These are phyloP conservation scores for Coreius guichenoti DNA, from an alignment of 2,797 vertebrate genomes.

Conservation along the genomic window DNA sequence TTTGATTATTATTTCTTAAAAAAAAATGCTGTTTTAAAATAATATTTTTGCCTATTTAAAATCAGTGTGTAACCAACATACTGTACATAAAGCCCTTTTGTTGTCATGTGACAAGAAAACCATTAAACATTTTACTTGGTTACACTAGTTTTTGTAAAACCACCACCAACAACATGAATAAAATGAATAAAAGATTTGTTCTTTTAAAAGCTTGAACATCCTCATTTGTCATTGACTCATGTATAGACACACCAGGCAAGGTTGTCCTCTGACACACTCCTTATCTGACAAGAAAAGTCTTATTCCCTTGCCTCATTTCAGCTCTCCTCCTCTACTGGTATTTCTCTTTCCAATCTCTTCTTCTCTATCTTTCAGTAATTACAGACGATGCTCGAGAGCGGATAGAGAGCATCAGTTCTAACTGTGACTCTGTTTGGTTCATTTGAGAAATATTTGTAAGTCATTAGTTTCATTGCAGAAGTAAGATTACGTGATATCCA, in stretches of 20 bases:
- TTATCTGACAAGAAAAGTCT: conserved; percentile 24
- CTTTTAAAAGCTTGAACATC: neutral
- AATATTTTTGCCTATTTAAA: too few relatives aligned
- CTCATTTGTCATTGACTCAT: neutral
- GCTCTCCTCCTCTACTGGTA: neutral
- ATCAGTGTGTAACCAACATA: neutral
- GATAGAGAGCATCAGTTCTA: conserved; percentile 35
- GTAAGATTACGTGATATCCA: conserved; percentile 44
- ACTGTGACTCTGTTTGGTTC: conserved; percentile 45
- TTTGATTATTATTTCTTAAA: neutral
- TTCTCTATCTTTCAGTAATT: conserved; percentile 42
- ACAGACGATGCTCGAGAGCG: conserved; percentile 38
- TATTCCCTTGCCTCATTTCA: conserved; percentile 12
- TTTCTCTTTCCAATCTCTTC: conserved; percentile 2
- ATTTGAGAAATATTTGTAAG: conserved; percentile 60
- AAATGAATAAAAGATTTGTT: neutral
- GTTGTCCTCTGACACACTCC: neutral
- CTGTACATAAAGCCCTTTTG: neutral
- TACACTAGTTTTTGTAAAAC: neutral
- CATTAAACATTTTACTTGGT: neutral
- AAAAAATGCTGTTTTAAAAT: neutral
- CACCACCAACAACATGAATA: neutral
- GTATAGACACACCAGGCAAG: neutral
- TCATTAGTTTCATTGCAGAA: conserved; percentile 62
- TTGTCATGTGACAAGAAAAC: neutral